Conservation (phyloP, 2,888 invertebrate genomes). For the Pimpla rufipes region DNA sequence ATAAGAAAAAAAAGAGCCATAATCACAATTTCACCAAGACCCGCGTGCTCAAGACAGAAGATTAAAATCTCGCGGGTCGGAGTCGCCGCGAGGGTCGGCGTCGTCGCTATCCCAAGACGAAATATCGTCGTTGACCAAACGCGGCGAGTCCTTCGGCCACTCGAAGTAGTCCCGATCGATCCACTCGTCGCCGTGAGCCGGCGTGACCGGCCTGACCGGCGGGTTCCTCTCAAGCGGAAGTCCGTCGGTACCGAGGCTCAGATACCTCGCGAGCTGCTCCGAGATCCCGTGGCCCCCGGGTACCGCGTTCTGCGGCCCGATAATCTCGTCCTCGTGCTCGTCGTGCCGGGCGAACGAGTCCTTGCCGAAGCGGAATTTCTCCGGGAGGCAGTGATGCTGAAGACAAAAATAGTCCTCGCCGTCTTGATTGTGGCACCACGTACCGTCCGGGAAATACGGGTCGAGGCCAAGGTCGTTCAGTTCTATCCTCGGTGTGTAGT, state of each 20-base stretch:
- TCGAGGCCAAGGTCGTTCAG: slow-evolving; percentile 91
- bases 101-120: neutral
- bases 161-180: slow-evolving; percentile 90
- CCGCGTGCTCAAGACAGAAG: neutral
- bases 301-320: slow-evolving; percentile 89
- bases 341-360: slow-evolving; percentile 70
- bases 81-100: neutral
- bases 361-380: slow-evolving; percentile 82
- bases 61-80: neutral
- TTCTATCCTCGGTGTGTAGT: slow-evolving; percentile 92
- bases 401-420: slow-evolving; percentile 90
- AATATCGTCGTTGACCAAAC: neutral
- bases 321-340: slow-evolving; percentile 86
- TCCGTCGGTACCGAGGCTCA: slow-evolving; percentile 88
- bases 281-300: slow-evolving; percentile 85
- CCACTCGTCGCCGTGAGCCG: slow-evolving; percentile 87
- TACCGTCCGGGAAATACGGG: slow-evolving; percentile 92
- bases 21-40: neutral
- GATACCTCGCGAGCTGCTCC: slow-evolving; percentile 87
- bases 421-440: slow-evolving; percentile 91
- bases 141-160: slow-evolving; percentile 81
- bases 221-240: slow-evolving; percentile 88
- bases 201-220: slow-evolving; percentile 86
- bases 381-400: slow-evolving; percentile 91
- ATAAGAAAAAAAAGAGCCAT: neutral